Evolutionary conservation across 2,113 vertebrate species (phyloP).

Genomic region (Glareola pratincola): DNA sequence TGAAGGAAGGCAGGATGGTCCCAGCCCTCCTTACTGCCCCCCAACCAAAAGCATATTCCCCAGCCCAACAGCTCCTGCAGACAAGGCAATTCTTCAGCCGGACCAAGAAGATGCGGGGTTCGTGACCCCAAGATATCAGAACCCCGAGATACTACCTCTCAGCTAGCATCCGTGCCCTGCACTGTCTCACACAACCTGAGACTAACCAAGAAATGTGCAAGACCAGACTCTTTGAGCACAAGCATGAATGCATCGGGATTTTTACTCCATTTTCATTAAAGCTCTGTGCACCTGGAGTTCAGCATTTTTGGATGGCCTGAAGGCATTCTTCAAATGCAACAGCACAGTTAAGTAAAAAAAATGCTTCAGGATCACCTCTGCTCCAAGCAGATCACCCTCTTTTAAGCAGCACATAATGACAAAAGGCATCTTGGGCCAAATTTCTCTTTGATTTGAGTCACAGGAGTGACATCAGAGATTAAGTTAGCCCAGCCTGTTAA

Average conservation of each 20-base stretch:
- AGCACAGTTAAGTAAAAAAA: background rate
- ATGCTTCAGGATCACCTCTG: background rate
- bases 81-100: background rate
- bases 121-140: rapidly evolving
- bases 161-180: rapidly evolving
- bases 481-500: background rate
- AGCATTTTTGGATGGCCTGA: background rate
- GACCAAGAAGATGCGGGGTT: background rate
- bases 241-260: background rate
- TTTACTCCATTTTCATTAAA: background rate
- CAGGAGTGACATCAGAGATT: conserved; percentile 25
- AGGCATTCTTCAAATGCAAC: background rate
- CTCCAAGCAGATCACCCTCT: background rate
- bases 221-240: background rate
- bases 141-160: background rate
- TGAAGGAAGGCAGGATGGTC: background rate
- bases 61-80: background rate
- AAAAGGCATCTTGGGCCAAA: background rate
- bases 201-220: background rate
- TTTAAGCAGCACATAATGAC: background rate
- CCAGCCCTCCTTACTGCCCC: background rate
- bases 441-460: conserved; percentile 24
- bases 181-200: background rate
- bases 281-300: background rate
- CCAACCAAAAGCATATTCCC: background rate